Evolutionary conservation across 2,797 vertebrate species (phyloP), one percentile per base, ranked within the genome.

Genomic region (Aplochiton taeniatus): DNA sequence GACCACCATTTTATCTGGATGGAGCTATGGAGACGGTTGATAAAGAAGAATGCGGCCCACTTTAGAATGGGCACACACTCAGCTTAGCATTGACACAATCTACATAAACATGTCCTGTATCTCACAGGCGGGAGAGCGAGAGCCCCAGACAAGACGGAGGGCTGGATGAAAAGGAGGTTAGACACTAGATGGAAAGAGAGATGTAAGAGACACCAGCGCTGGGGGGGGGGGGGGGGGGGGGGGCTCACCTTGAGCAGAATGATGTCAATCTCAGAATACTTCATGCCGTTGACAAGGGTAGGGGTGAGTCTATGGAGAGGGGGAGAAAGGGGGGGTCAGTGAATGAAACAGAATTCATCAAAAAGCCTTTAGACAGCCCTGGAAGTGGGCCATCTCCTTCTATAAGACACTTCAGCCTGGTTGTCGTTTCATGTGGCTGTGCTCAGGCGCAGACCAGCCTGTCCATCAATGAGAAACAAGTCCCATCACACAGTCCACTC

Each of bases 261-360:
- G 80, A 98, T 98, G 86, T 98, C 96, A 0, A 98, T 98, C 89
- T 98, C 96, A 0, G 96, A 98, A 84, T 98, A 98, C 69, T 97
- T 96, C 96, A 98, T 98, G 9, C 96, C 96, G 0, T 95, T 96
- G 42, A 98, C 96, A 82, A 98, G 87, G 80, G 97, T 96, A 2
- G 96, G 96, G 67, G 90, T 96, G 58, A 98, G 87, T 80, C 95
- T 97, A 47, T 8, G 65, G 8, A 69, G 57, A 43, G 6, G 16
- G 31, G 8, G 10, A 54, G 10, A 43, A 1, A 53, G 61, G 19
- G 9, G 53, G 16, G 9, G 45, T 11, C 12, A 8, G 7, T 63
- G 11, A 4, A n/a, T 64, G 20, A 56, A 49, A 56, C 31, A 10
- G 16, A 10, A 42, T 52, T 52, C 31, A n/a, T 11, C 14, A 16